These are phyloP conservation scores for Phalangium opilio DNA, from an alignment of 2,888 invertebrate species.

Conservation along the genomic window DNA sequence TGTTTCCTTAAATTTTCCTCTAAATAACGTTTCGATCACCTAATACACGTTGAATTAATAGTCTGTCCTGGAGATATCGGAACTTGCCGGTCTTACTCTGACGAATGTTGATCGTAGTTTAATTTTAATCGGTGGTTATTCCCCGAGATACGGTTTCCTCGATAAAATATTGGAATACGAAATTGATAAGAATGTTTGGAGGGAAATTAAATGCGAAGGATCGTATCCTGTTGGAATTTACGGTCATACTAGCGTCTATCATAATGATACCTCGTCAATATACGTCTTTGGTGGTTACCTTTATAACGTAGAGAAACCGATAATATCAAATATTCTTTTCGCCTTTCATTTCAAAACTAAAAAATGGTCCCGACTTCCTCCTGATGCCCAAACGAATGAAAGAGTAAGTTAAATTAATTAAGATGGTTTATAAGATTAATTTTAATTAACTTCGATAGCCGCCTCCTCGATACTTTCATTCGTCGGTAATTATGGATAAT, in stretches of 20 bases:
- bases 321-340: conserved; percentile 57
- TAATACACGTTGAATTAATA: too few species aligned
- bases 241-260: conserved; percentile 79
- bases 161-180: conserved; percentile 47
- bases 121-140: conserved; percentile 70
- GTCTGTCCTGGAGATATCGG: conserved; percentile 30
- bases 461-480: conserved; percentile 64
- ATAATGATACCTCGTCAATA: conserved; percentile 58
- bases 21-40: too few species aligned
- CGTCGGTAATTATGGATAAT: conserved; percentile 70
- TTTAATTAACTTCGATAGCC: conserved; percentile 37
- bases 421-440: background rate
- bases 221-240: conserved; percentile 60
- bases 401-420: background rate
- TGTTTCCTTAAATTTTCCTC: too few species aligned
- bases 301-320: conserved; percentile 49
- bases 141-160: conserved; percentile 54
- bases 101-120: conserved; percentile 53
- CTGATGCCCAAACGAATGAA: conserved; percentile 41
- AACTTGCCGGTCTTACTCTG: conserved; percentile 77
- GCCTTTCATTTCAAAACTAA: conserved; percentile 58
- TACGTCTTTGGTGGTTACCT: conserved; percentile 80
- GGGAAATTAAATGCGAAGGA: conserved; percentile 49
- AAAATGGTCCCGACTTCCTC: conserved; percentile 62
- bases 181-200: conserved; percentile 57